phyloP scores from a whole-genome alignment of 1,140 invertebrate species.

The Aphelenchoides besseyi region DNA sequence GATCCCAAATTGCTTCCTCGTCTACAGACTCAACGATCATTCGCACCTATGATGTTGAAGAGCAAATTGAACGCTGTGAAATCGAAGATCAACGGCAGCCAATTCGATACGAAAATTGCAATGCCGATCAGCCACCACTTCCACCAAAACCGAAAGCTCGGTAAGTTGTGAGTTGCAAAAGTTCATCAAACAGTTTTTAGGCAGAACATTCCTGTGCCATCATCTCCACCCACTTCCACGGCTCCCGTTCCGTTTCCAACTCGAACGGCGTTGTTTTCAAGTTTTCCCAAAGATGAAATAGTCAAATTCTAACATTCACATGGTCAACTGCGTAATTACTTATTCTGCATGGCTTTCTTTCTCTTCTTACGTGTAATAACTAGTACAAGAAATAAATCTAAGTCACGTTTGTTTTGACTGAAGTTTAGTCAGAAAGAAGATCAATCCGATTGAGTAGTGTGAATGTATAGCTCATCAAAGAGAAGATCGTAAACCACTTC shows the following conservation, averaged over 20 bases:
- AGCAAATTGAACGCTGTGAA: constrained; percentile 1
- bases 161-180: not conserved
- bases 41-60: not conserved
- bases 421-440: too few relatives aligned
- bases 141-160: constrained; percentile 25
- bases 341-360: too few relatives aligned
- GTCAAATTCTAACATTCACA: constrained; percentile 25
- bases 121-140: not conserved
- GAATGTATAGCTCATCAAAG: too few relatives aligned
- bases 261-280: constrained; percentile 21
- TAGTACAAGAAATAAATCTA: too few relatives aligned
- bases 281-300: constrained; percentile 27
- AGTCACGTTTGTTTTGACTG: too few relatives aligned
- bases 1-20: not conserved
- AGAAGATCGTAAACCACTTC: too few relatives aligned
- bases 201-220: not conserved
- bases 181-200: not conserved
- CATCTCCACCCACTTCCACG: not conserved
- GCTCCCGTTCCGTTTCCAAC: not conserved
- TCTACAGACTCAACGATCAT: constrained; percentile 13
- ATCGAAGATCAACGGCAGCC: constrained; percentile 10
- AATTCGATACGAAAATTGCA: not conserved
- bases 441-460: too few relatives aligned
- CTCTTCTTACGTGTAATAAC: too few relatives aligned
- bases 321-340: too few relatives aligned